Percentiles rank a stretch among this genome's conserved stretches.
These are phyloP conservation scores for Caenorhabditis angaria DNA, from an alignment of 2,888 invertebrate species.

Conservation along the genomic window DNA sequence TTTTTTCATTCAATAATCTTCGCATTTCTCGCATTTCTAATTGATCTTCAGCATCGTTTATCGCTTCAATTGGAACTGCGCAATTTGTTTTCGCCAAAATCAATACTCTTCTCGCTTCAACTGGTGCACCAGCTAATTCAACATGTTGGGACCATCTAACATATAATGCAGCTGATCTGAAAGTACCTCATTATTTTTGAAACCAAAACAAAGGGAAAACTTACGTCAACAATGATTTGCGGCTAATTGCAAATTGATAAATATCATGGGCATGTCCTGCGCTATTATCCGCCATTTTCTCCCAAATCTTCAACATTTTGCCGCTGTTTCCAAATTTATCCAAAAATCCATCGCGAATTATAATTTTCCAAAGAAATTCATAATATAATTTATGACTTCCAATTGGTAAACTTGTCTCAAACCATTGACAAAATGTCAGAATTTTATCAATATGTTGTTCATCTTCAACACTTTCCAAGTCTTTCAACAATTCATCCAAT, in stretches of 20 bases:
- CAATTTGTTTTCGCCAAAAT: constrained; percentile 33
- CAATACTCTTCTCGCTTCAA: constrained; percentile 48
- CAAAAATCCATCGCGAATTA: constrained; percentile 36
- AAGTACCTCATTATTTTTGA: constrained; percentile 1
- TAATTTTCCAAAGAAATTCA: constrained; percentile 52
- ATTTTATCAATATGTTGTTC: constrained; percentile 5
- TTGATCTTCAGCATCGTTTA: constrained; percentile 49
- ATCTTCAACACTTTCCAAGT: constrained; percentile 17
- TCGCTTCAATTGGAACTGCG: constrained; percentile 41
- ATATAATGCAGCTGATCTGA: constrained; percentile 50
- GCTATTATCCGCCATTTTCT: constrained; percentile 54
- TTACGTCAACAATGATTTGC: constrained; percentile 37
- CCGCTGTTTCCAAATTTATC: constrained; percentile 44
- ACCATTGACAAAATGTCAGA: constrained; percentile 54
- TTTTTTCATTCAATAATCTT: constrained; percentile 28
- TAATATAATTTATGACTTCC: constrained; percentile 54
- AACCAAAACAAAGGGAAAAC: not conserved
- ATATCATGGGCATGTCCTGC: constrained; percentile 56
- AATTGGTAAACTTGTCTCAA: constrained; percentile 46
- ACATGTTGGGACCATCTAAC: constrained; percentile 49
- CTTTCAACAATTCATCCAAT: constrained; percentile 20
- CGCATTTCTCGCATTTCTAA: constrained; percentile 56
- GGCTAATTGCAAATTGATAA: constrained; percentile 50
- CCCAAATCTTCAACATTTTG: constrained; percentile 56
- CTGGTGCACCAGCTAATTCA: constrained; percentile 42